A percentile compares a stretch with the other conserved stretches of the same genome.
Evolutionary conservation across 2,113 vertebrate species (phyloP).

Genomic region (Fulica atra): DNA sequence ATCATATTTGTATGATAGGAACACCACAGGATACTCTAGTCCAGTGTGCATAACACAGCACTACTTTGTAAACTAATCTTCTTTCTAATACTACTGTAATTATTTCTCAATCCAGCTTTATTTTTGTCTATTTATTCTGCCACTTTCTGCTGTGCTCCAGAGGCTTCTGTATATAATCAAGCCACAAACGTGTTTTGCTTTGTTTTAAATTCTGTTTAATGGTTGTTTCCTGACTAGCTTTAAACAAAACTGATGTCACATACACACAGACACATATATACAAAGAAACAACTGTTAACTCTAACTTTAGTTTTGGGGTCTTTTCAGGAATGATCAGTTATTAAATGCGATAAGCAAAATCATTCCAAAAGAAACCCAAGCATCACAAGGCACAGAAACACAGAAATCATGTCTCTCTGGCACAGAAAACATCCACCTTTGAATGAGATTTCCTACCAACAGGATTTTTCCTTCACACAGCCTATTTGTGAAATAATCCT

Average conservation of each 20-base stretch:
- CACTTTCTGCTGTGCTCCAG: conserved; percentile 7
- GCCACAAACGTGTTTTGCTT: neutral
- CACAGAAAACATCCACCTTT: neutral
- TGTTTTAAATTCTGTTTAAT: conserved; percentile 15
- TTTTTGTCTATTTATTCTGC: conserved; percentile 42
- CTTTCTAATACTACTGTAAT: neutral
- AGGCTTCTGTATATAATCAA: neutral
- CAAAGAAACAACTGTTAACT: neutral
- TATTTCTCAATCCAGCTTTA: neutral
- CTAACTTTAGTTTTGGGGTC: neutral
- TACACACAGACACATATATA: neutral
- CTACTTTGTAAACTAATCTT: neutral
- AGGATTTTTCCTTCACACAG: neutral
- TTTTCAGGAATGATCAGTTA: neutral
- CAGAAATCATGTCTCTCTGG: neutral
- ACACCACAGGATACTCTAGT: neutral
- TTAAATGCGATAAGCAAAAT: neutral
- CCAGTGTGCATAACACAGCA: neutral
- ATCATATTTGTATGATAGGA: neutral
- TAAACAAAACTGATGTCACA: neutral
- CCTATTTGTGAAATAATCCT: neutral
- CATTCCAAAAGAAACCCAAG: neutral
- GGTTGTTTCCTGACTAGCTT: conserved; percentile 27
- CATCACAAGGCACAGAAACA: neutral
- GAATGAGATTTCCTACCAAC: neutral